Percentiles rank a stretch among this genome's conserved stretches.
phyloP scores from a whole-genome alignment of 2,888 invertebrate genomes.

The Azorinus chamasolen region DNA sequence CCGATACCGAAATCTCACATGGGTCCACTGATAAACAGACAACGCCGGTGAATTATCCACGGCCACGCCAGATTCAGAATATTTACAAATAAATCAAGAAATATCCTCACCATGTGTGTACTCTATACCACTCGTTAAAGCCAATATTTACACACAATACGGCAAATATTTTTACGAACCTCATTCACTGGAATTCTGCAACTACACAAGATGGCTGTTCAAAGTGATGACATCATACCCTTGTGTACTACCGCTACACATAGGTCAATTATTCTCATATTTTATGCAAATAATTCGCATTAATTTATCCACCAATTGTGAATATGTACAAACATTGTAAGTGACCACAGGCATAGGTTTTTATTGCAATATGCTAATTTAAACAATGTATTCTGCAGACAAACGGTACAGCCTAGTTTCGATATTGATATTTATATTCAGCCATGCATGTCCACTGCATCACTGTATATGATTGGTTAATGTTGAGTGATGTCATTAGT shows the following conservation, averaged over 20 bases:
- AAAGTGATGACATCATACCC: constrained; percentile 50
- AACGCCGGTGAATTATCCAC: background rate
- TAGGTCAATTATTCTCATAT: constrained; percentile 48
- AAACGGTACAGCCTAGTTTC: constrained; percentile 43
- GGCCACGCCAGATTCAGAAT: background rate
- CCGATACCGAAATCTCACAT: constrained; percentile 3
- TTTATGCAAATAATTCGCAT: constrained; percentile 43
- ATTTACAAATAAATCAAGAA: constrained; percentile 11
- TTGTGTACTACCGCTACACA: constrained; percentile 40
- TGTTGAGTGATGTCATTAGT: background rate
- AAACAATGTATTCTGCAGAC: too few species aligned
- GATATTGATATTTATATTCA: constrained; percentile 41
- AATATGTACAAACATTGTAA: too few species aligned
- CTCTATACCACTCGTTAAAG: background rate
- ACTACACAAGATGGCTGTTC: constrained; percentile 57
- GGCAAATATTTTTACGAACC: background rate
- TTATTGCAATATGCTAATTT: too few species aligned
- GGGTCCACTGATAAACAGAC: background rate
- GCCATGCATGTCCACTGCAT: constrained; percentile 24
- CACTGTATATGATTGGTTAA: constrained; percentile 25
- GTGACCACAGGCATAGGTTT: too few species aligned
- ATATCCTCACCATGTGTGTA: constrained; percentile 27
- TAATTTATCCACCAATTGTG: background rate
- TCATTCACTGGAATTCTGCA: constrained; percentile 10
- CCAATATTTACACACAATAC: constrained; percentile 14